Conservation (phyloP, 2,113 vertebrate genomes). For the Lucifuga dentata region DNA sequence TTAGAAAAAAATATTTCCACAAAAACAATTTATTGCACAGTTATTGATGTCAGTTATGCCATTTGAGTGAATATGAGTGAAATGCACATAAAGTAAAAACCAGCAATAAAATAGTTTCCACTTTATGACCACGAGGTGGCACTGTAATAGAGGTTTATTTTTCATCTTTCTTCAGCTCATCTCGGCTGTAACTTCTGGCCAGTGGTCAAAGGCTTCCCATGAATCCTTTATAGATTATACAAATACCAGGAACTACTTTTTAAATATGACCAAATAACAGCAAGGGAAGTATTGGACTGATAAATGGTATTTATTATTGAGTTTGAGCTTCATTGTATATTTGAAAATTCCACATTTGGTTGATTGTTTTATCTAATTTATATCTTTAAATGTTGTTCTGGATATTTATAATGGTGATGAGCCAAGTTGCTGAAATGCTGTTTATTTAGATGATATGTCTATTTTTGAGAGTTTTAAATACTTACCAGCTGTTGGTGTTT, state of each 20-base stretch:
- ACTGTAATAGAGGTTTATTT: constrained; percentile 49
- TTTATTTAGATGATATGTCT: constrained; percentile 4
- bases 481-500: background rate
- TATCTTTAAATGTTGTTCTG: background rate
- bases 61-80: constrained; percentile 22
- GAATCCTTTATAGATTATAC: background rate
- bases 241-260: constrained; percentile 9
- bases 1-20: too few species aligned
- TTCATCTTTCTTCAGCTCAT: background rate
- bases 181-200: constrained; percentile 2
- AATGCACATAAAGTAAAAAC: constrained; percentile 23
- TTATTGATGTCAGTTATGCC: constrained; percentile 12
- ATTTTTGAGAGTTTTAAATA: constrained; percentile 18
- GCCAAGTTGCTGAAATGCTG: constrained; percentile 1
- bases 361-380: constrained; percentile 4
- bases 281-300: background rate
- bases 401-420: background rate
- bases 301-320: background rate
- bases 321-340: background rate
- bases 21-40: constrained; percentile 28
- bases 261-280: background rate
- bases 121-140: constrained; percentile 64
- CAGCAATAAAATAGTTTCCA: constrained; percentile 10
- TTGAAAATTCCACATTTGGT: background rate
- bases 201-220: background rate